Conservation (phyloP, 2,888 invertebrate species). For the Nomada fucata region DNA sequence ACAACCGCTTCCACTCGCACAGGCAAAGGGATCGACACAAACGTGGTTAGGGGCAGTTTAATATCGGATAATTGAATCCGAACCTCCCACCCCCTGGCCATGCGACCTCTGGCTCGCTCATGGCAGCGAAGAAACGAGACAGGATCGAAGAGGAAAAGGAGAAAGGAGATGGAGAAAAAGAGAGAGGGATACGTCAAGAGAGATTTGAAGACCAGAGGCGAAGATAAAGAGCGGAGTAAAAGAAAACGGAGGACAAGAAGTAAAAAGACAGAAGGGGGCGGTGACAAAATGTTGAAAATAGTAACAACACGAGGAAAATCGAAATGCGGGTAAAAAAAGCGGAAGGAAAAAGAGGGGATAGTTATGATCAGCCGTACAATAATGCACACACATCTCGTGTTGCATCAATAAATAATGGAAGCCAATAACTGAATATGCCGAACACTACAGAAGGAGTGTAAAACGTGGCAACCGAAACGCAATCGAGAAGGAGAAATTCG, state of each 20-base stretch:
- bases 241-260: slow-evolving; percentile 20
- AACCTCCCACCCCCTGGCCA: slow-evolving; percentile 72
- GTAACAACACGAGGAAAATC: slow-evolving; percentile 24
- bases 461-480: too few species aligned
- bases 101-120: slow-evolving; percentile 64
- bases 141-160: slow-evolving; percentile 33
- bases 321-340: slow-evolving; percentile 14
- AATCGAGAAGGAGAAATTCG: too few species aligned
- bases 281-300: not conserved
- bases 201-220: too few species aligned
- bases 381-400: not conserved
- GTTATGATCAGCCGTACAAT: not conserved
- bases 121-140: slow-evolving; percentile 61
- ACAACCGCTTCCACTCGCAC: slow-evolving; percentile 80
- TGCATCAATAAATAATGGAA: not conserved
- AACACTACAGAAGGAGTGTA: too few species aligned
- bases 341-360: not conserved
- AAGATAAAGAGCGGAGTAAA: not conserved
- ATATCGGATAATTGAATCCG: slow-evolving; percentile 84
- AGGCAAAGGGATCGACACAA: slow-evolving; percentile 74
- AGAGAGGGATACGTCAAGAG: not conserved
- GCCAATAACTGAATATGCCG: not conserved
- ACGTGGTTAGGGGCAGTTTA: slow-evolving; percentile 83
- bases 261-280: not conserved
- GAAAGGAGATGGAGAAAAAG: slow-evolving; percentile 26